phyloP scores from a whole-genome alignment of 1,140 invertebrate genomes.

The Caenorhabditis tropicalis region DNA sequence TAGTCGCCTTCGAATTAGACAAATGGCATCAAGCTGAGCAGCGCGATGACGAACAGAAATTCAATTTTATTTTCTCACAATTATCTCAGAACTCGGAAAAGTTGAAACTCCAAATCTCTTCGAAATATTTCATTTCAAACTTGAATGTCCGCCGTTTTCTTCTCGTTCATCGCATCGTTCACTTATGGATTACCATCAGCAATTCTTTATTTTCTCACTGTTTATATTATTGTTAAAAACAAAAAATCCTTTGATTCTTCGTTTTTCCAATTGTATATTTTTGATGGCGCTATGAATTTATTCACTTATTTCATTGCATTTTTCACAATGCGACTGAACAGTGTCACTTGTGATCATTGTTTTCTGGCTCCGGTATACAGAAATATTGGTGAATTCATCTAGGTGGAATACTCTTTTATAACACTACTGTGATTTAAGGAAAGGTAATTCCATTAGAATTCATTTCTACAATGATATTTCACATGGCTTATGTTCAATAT shows the following conservation, averaged over 20 bases:
- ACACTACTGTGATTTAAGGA: background rate
- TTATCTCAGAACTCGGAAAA: too few relatives aligned
- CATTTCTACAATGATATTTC: background rate
- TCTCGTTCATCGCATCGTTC: background rate
- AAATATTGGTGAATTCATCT: background rate
- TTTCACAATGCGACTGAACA: background rate
- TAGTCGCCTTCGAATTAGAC: too few relatives aligned
- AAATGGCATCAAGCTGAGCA: too few relatives aligned
- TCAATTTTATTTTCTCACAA: too few relatives aligned
- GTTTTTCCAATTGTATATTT: background rate
- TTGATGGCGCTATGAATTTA: background rate
- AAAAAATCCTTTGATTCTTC: background rate
- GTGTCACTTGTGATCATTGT: background rate
- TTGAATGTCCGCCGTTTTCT: background rate
- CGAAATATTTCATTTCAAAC: too few relatives aligned
- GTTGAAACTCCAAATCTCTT: too few relatives aligned
- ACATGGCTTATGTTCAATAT: slow-evolving; percentile 16
- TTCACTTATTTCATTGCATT: background rate
- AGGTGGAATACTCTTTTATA: background rate
- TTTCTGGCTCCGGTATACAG: background rate
- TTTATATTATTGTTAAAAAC: background rate
- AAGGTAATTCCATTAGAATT: background rate
- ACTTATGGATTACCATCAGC: background rate
- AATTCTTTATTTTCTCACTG: background rate
- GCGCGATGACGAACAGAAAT: too few relatives aligned